Evolutionary conservation across 2,113 vertebrate species (phyloP), one percentile per base, ranked within the genome.

Genomic region (Tyto alba): DNA sequence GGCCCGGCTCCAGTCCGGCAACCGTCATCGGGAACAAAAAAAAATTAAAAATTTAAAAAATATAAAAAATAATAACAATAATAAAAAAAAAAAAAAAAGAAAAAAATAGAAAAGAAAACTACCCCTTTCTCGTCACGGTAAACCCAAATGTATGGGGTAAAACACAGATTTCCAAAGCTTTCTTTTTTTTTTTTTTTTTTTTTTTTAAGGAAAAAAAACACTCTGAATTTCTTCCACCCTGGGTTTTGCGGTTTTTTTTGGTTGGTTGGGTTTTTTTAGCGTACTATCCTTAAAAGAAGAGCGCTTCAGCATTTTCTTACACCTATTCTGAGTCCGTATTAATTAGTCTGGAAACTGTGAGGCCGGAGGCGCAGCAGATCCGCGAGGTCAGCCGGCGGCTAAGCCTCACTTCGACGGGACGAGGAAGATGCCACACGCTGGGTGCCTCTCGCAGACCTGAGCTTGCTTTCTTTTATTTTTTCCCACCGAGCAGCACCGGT

Each of bases 11-110:
- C 30, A 48, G 45, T n/a, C 62, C 80, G 69, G 21, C 2, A 47
- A 30, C 8, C 25, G 45, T 3, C 5, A 6, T 75, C 25, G 11
- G 40, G 4, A 4, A 2, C 2, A 16, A 17, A 21, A 40, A 4
- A 9, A 6, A 14, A n/a, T n/a, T n/a, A n/a, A n/a, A n/a, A n/a
- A n/a, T n/a, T 9, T 2, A 6, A 18, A 15, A 2, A 4, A 17
- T 11, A n/a, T n/a, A n/a, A 3, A 11, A 11, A 17, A 2, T 0
- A 7, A 4, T 5, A 9, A 40, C 7, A 21, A 7, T 5, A 5
- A 12, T 1, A 40, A 11, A 18, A 30, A 12, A 34, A 6, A 27
- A 9, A 2, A 32, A 25, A 12, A 2, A 4, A 32, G 7, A 2
- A 17, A n/a, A 13, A 7, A 23, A 25, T 16, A 16, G 1, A 20